These are phyloP conservation scores for Drosophila tsacasi DNA, from an alignment of 1,140 invertebrate genomes.

Conservation along the genomic window DNA sequence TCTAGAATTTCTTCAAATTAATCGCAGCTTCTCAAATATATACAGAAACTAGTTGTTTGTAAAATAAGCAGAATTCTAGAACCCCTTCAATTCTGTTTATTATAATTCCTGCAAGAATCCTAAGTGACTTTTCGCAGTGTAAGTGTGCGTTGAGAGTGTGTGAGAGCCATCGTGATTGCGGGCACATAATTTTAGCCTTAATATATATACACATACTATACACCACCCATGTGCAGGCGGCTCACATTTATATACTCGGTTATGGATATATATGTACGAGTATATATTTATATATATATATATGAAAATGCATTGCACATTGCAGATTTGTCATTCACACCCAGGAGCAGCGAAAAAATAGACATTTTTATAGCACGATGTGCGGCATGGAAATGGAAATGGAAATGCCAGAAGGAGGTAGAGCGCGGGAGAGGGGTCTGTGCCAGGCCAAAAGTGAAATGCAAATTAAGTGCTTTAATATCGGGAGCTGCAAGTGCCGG, in stretches of 20 bases:
- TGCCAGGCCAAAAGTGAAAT: slow-evolving; percentile 39
- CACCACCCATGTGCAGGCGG: slow-evolving; percentile 6
- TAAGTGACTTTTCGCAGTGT: background rate
- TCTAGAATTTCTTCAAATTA: background rate
- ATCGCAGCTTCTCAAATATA: background rate
- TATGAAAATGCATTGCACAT: slow-evolving; percentile 48
- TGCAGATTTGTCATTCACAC: slow-evolving; percentile 59
- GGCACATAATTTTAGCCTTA: slow-evolving; percentile 61
- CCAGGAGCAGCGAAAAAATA: slow-evolving; percentile 30
- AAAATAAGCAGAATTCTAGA: background rate
- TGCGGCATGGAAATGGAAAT: slow-evolving; percentile 47
- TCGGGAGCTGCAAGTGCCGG: slow-evolving; percentile 23
- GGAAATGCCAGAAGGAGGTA: background rate
- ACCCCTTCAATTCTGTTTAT: background rate
- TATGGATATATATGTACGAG: background rate
- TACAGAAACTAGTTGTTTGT: background rate
- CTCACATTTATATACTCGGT: slow-evolving; percentile 6
- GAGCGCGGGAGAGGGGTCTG: background rate
- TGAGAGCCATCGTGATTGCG: slow-evolving; percentile 29
- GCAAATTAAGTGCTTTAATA: slow-evolving; percentile 53
- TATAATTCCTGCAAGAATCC: background rate
- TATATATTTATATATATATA: background rate
- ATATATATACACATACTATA: slow-evolving; percentile 15
- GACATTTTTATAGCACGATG: slow-evolving; percentile 27
- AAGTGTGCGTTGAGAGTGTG: slow-evolving; percentile 7